Evolutionary conservation across 1,140 invertebrate species (phyloP).

Genomic region (Drosophila lacertosa): DNA sequence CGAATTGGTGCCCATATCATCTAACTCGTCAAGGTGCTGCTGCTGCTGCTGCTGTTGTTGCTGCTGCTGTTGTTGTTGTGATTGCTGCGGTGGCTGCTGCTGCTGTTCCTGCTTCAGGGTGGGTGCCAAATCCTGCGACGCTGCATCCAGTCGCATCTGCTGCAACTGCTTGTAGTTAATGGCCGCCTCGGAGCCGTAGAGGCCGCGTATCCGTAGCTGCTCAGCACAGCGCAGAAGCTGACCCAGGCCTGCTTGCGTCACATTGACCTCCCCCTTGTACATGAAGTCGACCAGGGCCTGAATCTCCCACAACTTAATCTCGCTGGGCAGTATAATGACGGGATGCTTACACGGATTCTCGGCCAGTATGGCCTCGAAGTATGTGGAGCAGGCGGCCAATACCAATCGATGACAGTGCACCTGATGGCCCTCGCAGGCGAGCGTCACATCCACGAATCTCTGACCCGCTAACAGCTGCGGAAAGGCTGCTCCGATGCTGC

Average conservation of each 20-base stretch:
- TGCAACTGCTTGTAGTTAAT: slow-evolving; percentile 83
- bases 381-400: slow-evolving; percentile 92
- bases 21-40: slow-evolving; percentile 54
- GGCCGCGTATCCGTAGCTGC: slow-evolving; percentile 90
- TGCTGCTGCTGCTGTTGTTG: slow-evolving; percentile 7
- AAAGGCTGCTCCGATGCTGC: slow-evolving; percentile 83
- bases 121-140: slow-evolving; percentile 8
- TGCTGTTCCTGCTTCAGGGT: slow-evolving; percentile 24
- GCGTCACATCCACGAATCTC: slow-evolving; percentile 94
- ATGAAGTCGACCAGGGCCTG: slow-evolving; percentile 94
- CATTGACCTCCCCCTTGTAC: slow-evolving; percentile 94
- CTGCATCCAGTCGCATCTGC: slow-evolving; percentile 45
- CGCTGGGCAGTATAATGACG: slow-evolving; percentile 92
- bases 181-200: slow-evolving; percentile 85
- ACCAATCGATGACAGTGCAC: slow-evolving; percentile 95
- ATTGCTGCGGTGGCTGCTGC: neutral
- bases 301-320: slow-evolving; percentile 88
- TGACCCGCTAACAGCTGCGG: slow-evolving; percentile 90
- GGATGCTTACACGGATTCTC: slow-evolving; percentile 94
- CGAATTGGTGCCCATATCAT: slow-evolving; percentile 72
- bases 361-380: slow-evolving; percentile 91
- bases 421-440: slow-evolving; percentile 93
- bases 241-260: slow-evolving; percentile 91
- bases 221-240: slow-evolving; percentile 92
- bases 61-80: neutral